Evolutionary conservation across 2,113 vertebrate species (phyloP).

Genomic region (Lycaon pictus): DNA sequence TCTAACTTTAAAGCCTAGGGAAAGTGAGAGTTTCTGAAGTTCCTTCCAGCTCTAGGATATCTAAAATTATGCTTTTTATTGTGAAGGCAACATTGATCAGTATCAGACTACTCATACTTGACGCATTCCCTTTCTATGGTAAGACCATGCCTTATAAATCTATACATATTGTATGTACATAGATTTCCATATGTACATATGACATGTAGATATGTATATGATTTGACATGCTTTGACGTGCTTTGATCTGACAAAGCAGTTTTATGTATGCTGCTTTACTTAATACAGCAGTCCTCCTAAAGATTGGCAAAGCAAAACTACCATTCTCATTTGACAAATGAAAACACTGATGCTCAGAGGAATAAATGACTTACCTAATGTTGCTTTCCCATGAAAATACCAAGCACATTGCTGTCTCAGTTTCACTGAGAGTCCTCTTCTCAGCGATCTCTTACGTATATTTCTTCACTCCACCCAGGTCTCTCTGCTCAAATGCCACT

Average conservation of each 20-base stretch:
- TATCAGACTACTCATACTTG: neutral
- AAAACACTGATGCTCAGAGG: neutral
- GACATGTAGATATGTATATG: too few relatives aligned
- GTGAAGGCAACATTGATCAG: neutral
- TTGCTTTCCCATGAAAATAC: neutral
- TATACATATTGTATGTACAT: too few relatives aligned
- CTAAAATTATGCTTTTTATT: conserved; percentile 18
- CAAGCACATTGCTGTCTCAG: neutral
- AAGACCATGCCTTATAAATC: too few relatives aligned
- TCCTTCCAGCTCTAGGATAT: neutral
- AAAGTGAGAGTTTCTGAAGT: neutral
- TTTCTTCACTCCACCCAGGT: neutral
- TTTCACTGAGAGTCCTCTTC: neutral
- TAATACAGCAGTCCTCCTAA: neutral
- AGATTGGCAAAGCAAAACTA: neutral
- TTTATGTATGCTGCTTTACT: neutral
- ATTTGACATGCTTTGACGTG: too few relatives aligned
- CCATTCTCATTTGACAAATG: neutral
- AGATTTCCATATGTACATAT: too few relatives aligned
- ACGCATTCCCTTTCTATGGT: neutral
- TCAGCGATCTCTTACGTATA: accelerated
- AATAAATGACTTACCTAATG: neutral
- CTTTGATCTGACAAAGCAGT: neutral
- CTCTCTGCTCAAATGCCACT: neutral
- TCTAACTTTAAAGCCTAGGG: neutral